phyloP scores from a whole-genome alignment of 2,113 vertebrate genomes.

The Elephantulus edwardii region DNA sequence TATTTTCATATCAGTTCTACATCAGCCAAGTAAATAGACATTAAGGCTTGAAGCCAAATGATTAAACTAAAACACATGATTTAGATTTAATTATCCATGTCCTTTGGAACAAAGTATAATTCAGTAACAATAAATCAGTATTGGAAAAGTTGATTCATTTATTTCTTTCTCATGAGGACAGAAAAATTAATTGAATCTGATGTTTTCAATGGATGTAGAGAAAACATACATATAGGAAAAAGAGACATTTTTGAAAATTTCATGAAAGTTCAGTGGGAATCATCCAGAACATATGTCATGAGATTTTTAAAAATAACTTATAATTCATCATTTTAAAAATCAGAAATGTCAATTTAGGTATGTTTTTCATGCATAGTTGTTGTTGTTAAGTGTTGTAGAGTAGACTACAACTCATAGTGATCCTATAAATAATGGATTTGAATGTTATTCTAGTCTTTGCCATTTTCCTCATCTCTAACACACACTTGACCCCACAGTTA shows the following conservation, averaged over 20 bases:
- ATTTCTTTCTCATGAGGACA: neutral
- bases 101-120: slow-evolving; percentile 23
- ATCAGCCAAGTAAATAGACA: neutral
- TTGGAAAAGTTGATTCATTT: neutral
- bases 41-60: neutral
- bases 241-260: neutral
- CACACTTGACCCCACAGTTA: no score
- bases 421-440: no score
- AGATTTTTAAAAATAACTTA: neutral
- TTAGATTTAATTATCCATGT: neutral
- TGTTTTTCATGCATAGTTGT: neutral
- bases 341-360: neutral
- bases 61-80: neutral
- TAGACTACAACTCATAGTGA: no score
- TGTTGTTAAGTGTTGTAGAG: no score
- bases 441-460: no score
- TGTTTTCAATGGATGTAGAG: neutral
- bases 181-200: neutral
- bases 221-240: neutral
- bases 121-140: neutral
- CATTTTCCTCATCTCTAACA: no score
- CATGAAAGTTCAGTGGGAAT: neutral
- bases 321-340: neutral
- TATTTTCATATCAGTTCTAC: slow-evolving; percentile 28
- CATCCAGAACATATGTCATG: neutral